Conservation (phyloP, 2,797 vertebrate species). For the Gymnocypris eckloni region DNA sequence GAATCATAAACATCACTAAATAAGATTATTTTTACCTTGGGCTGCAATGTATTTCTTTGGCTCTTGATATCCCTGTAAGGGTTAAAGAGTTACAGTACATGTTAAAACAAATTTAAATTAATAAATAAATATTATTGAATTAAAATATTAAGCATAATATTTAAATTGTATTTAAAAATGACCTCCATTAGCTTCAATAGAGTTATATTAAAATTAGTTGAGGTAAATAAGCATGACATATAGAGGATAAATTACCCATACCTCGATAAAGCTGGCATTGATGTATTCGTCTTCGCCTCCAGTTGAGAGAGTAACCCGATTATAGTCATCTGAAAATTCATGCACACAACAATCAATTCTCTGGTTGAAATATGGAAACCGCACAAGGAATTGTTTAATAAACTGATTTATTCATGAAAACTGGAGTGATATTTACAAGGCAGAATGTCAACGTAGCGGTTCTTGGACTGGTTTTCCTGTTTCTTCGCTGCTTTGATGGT, state of each 20-base stretch:
- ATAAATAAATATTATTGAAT: background rate
- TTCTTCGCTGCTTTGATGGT: slow-evolving; percentile 91
- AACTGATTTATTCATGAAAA: background rate
- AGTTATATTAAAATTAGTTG: background rate
- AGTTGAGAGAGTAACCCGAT: slow-evolving; percentile 87
- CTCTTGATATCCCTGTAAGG: slow-evolving; percentile 92
- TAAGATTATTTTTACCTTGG: slow-evolving; percentile 85
- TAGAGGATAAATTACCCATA: slow-evolving; percentile 64
- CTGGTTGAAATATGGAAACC: background rate
- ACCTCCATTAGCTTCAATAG: background rate
- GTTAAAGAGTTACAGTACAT: background rate
- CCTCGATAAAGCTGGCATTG: slow-evolving; percentile 96
- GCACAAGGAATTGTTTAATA: background rate
- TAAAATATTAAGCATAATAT: background rate
- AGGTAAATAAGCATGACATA: background rate
- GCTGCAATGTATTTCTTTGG: slow-evolving; percentile 96
- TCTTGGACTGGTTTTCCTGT: slow-evolving; percentile 85
- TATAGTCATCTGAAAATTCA: slow-evolving; percentile 86
- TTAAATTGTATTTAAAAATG: background rate
- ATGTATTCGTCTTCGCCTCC: slow-evolving; percentile 90
- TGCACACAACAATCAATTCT: background rate
- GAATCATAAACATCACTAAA: background rate
- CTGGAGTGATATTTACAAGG: slow-evolving; percentile 85
- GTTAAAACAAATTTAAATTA: background rate
- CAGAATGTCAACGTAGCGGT: slow-evolving; percentile 96